Evolutionary conservation across 2,113 vertebrate genomes (phyloP).

Genomic region (Cryptotis parvus): DNA sequence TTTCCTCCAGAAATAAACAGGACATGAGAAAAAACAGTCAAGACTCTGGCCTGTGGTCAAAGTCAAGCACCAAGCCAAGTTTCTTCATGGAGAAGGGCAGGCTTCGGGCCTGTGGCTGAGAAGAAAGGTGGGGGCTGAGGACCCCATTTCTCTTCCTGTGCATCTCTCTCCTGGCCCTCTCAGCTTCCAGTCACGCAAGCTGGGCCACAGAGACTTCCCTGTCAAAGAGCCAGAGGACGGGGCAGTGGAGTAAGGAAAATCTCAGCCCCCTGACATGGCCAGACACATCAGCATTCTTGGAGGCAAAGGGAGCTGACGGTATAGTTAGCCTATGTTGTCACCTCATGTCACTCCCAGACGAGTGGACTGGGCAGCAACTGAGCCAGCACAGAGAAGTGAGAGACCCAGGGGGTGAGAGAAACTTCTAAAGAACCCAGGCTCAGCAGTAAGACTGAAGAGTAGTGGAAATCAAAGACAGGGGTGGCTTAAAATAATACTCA

Average conservation of each 20-base stretch:
- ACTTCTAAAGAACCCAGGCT: not conserved
- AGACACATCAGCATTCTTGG: not conserved
- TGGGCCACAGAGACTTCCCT: not conserved
- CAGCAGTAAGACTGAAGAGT: not conserved
- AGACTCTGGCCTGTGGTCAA: not conserved
- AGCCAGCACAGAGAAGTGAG: too few species aligned
- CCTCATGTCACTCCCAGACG: not conserved
- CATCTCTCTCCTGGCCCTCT: too few species aligned
- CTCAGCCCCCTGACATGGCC: not conserved
- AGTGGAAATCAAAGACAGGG: not conserved
- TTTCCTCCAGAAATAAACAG: too few species aligned
- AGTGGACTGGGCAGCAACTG: not conserved
- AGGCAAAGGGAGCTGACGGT: not conserved
- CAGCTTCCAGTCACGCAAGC: too few species aligned
- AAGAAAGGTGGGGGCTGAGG: too few species aligned
- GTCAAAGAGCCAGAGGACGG: not conserved
- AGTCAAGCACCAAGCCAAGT: not conserved
- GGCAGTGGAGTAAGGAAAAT: not conserved
- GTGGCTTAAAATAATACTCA: not conserved
- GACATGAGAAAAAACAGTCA: too few species aligned
- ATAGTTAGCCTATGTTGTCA: not conserved
- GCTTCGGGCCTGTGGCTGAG: not conserved
- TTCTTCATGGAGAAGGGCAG: not conserved
- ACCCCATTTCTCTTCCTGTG: too few species aligned
- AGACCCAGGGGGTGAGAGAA: too few species aligned